Evolutionary conservation across 2,797 vertebrate genomes (phyloP).

Genomic region (Rhinichthys osculus): DNA sequence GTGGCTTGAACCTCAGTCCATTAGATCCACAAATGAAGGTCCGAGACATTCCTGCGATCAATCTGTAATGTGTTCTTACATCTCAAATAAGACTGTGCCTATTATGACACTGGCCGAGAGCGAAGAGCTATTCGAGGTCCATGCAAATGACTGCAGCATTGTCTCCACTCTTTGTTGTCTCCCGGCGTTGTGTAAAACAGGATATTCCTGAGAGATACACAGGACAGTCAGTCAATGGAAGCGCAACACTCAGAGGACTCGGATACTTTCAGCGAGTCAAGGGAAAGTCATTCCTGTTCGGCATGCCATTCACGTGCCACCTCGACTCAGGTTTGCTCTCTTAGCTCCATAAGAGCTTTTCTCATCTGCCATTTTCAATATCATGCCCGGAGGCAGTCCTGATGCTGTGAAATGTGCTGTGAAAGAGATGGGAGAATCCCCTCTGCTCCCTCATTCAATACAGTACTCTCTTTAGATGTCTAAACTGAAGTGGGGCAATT

Average conservation of each 20-base stretch:
- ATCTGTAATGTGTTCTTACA: slow-evolving; percentile 39
- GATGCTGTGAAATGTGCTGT: slow-evolving; percentile 78
- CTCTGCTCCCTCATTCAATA: slow-evolving; percentile 70
- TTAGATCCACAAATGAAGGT: slow-evolving; percentile 51
- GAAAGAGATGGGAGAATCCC: slow-evolving; percentile 74
- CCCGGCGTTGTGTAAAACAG: neutral
- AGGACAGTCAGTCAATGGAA: slow-evolving; percentile 45
- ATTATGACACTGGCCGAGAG: slow-evolving; percentile 24
- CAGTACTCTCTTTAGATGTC: slow-evolving; percentile 66
- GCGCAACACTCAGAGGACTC: slow-evolving; percentile 55
- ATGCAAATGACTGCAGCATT: slow-evolving; percentile 43
- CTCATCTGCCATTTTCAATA: slow-evolving; percentile 69
- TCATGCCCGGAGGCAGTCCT: slow-evolving; percentile 72
- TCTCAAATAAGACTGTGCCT: slow-evolving; percentile 11
- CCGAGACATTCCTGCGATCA: slow-evolving; percentile 27
- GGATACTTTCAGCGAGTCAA: slow-evolving; percentile 62
- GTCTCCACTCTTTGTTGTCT: slow-evolving; percentile 31
- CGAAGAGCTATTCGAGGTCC: slow-evolving; percentile 15
- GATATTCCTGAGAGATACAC: slow-evolving; percentile 53
- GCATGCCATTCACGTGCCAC: slow-evolving; percentile 59
- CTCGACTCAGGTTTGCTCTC: slow-evolving; percentile 69
- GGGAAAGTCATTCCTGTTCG: slow-evolving; percentile 71
- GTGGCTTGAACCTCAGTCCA: slow-evolving; percentile 51
- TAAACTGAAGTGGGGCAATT: slow-evolving; percentile 64
- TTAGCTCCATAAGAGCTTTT: slow-evolving; percentile 66